A percentile compares a stretch with the other conserved stretches of the same genome.
Conservation (phyloP, 1,140 invertebrate species). For the Zaprionus taronus region DNA sequence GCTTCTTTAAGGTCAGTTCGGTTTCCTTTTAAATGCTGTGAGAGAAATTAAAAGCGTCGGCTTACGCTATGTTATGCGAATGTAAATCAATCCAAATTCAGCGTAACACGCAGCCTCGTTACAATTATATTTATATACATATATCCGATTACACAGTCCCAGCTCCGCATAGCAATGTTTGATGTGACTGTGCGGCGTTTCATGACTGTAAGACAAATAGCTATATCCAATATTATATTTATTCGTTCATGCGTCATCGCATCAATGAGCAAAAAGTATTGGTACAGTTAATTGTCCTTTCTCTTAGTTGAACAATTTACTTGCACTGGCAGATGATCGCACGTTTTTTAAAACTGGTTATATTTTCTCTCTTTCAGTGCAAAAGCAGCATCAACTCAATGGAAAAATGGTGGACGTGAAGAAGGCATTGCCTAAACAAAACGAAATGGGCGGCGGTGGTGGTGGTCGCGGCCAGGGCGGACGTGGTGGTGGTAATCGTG, state of each 20-base stretch:
- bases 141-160: slow-evolving; percentile 40
- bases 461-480: slow-evolving; percentile 64
- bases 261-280: slow-evolving; percentile 70
- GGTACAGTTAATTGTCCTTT: slow-evolving; percentile 38
- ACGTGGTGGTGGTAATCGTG: slow-evolving; percentile 59
- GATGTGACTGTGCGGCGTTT: slow-evolving; percentile 79
- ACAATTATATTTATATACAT: slow-evolving; percentile 29
- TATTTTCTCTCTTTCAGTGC: slow-evolving; percentile 85
- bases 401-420: slow-evolving; percentile 92
- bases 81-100: slow-evolving; percentile 48
- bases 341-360: slow-evolving; percentile 35
- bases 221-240: slow-evolving; percentile 58
- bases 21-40: slow-evolving; percentile 86
- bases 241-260: slow-evolving; percentile 38
- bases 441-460: slow-evolving; percentile 86
- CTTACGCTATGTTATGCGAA: slow-evolving; percentile 77
- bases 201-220: slow-evolving; percentile 69
- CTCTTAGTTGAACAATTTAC: background rate
- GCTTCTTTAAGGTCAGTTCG: slow-evolving; percentile 17
- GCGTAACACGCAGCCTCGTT: slow-evolving; percentile 76
- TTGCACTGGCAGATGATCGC: slow-evolving; percentile 2
- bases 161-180: slow-evolving; percentile 69
- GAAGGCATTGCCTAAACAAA: slow-evolving; percentile 90
- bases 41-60: slow-evolving; percentile 70
- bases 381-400: slow-evolving; percentile 90